Evolutionary conservation across 64 coral and sea anemone genomes (phyloP).

Genomic region (Pachyseris speciosa): DNA sequence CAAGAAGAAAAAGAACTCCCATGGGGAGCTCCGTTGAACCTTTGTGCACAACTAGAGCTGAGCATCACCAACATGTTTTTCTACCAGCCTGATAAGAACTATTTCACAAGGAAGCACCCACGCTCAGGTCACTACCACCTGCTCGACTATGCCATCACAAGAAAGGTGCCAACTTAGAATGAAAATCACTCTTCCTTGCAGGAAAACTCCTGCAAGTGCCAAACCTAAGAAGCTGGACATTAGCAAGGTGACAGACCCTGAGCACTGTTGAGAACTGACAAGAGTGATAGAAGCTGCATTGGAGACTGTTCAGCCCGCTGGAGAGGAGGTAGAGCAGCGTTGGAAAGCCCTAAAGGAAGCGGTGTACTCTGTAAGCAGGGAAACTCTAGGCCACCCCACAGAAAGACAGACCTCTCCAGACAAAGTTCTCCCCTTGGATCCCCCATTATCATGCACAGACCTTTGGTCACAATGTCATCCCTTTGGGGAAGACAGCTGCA

Average conservation of each 20-base stretch:
- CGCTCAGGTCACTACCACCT: conserved; percentile 17
- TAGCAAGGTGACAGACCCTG: neutral
- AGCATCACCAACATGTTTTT: conserved; percentile 32
- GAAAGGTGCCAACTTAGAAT: conserved; percentile 6
- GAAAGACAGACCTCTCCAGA: too few relatives aligned
- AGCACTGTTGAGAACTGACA: conserved; percentile 3
- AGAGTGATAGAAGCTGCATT: neutral
- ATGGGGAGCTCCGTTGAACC: conserved; percentile 25
- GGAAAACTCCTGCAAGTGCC: conserved; percentile 12
- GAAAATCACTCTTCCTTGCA: neutral
- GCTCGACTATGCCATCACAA: conserved; percentile 30
- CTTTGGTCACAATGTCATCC: too few relatives aligned
- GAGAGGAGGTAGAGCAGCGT: neutral
- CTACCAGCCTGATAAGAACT: conserved; percentile 30
- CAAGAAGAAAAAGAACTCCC: conserved; percentile 4
- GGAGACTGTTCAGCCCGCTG: neutral
- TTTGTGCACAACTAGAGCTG: conserved; percentile 20
- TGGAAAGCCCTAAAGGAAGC: neutral
- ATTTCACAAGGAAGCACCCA: conserved; percentile 27
- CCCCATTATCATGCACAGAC: too few relatives aligned
- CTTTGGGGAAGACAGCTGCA: too few relatives aligned
- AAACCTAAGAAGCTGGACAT: neutral
- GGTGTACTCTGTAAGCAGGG: neutral
- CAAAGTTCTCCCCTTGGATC: too few relatives aligned
- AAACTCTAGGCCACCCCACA: conserved; percentile 10